Percentiles rank a stretch among this genome's conserved stretches.
Evolutionary conservation across 2,888 invertebrate species (phyloP).

Genomic region (Lasioglossum lativentre): DNA sequence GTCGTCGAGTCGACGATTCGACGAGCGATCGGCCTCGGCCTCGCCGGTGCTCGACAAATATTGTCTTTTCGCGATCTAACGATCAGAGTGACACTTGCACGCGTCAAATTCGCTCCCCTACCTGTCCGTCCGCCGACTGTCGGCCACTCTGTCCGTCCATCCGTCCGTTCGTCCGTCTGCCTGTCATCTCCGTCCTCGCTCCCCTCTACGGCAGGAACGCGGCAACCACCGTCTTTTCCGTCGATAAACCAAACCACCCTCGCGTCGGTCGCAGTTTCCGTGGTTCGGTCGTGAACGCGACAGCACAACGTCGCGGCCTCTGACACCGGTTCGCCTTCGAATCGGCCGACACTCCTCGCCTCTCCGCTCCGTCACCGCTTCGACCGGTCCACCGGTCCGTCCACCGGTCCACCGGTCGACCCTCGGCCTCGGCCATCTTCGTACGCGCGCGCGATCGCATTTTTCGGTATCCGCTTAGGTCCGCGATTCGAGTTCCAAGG

Average conservation of each 20-base stretch:
- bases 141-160: neutral
- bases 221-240: constrained; percentile 4
- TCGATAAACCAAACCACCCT: constrained; percentile 42
- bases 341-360: constrained; percentile 6
- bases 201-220: neutral
- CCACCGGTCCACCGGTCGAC: constrained; percentile 18
- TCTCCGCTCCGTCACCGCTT: neutral
- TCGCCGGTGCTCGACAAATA: constrained; percentile 71
- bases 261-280: constrained; percentile 27
- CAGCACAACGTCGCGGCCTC: neutral
- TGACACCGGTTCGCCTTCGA: constrained; percentile 22
- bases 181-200: constrained; percentile 10
- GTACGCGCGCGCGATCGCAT: constrained; percentile 15
- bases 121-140: constrained; percentile 1
- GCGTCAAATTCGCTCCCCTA: constrained; percentile 27
- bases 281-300: neutral
- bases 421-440: constrained; percentile 3
- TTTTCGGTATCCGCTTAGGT: neutral
- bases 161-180: neutral
- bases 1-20: neutral
- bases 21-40: constrained; percentile 19
- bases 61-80: constrained; percentile 70
- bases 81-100: constrained; percentile 57
- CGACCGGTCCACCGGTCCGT: constrained; percentile 14
- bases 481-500: neutral